Percentiles rank a stretch among this genome's conserved stretches.
Conservation (phyloP, 2,113 vertebrate genomes). For the Takifugu bimaculatus region DNA sequence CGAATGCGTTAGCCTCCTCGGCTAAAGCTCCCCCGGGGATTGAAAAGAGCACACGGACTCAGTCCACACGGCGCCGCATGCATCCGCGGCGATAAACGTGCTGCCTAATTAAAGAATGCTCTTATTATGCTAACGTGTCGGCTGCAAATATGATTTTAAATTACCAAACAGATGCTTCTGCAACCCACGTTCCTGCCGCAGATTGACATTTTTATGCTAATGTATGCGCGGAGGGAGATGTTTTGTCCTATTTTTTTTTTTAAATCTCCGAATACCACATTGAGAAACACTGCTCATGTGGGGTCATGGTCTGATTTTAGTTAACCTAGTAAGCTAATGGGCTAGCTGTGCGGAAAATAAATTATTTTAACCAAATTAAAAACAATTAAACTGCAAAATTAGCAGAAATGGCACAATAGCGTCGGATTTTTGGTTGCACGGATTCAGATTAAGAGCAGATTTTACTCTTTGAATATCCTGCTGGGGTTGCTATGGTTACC, state of each 20-base stretch:
- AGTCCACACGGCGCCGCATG: conserved; percentile 45
- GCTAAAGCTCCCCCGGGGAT: conserved; percentile 6
- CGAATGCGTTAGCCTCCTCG: conserved; percentile 22
- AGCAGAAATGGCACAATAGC: not conserved
- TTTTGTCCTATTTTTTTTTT: not conserved
- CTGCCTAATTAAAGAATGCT: conserved; percentile 27
- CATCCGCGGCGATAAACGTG: conserved; percentile 52
- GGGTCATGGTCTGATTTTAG: no score
- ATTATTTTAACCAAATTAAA: not conserved
- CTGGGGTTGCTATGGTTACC: not conserved
- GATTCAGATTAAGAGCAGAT: not conserved
- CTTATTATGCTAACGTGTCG: conserved; percentile 24
- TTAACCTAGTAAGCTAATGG: no score
- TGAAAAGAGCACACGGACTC: conserved; percentile 3
- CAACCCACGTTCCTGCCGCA: conserved; percentile 9
- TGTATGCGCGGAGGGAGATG: no score
- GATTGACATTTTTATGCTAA: not conserved
- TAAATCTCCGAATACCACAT: not conserved
- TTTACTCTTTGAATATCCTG: not conserved
- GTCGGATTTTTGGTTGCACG: no score
- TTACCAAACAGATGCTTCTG: conserved; percentile 21
- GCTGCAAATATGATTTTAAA: conserved; percentile 26
- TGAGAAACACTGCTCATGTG: not conserved
- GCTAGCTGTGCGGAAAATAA: no score
- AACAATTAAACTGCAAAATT: not conserved